Conservation (phyloP, 2,797 vertebrate genomes). For the Halcyon leucocephala region DNA sequence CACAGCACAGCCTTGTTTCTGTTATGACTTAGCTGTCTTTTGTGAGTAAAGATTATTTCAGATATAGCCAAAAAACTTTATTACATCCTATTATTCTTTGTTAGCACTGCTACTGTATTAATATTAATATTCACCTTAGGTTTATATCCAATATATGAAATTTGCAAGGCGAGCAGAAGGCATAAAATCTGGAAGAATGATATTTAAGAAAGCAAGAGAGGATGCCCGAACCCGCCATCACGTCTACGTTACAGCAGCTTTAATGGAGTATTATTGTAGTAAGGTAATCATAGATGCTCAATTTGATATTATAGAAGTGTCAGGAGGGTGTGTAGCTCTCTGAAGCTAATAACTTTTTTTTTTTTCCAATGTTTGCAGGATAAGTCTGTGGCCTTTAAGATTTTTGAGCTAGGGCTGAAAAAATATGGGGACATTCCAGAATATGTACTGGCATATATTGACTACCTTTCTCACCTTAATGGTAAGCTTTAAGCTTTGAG, state of each 20-base stretch:
- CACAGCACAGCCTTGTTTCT: not conserved
- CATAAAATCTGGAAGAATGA: constrained; percentile 95
- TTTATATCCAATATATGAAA: constrained; percentile 99
- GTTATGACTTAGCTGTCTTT: not conserved
- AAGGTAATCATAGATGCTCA: constrained; percentile 81
- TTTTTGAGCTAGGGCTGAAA: constrained; percentile 98
- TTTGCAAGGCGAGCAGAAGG: constrained; percentile 98
- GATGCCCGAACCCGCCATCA: constrained; percentile 95
- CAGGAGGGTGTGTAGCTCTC: not conserved
- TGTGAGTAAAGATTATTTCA: not conserved
- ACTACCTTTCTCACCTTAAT: constrained; percentile 98
- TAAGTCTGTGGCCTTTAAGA: constrained; percentile 99
- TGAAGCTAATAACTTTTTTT: not conserved
- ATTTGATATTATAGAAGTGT: not conserved
- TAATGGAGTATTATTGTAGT: constrained; percentile 99
- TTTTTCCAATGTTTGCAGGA: constrained; percentile 81
- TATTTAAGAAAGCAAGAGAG: constrained; percentile 98
- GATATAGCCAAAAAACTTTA: not conserved
- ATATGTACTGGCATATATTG: constrained; percentile 98
- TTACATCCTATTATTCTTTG: not conserved
- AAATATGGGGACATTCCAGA: constrained; percentile 99
- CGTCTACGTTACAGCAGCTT: constrained; percentile 96
- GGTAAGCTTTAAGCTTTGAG: constrained; percentile 80
- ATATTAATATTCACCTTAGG: constrained; percentile 73
- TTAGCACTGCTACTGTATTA: not conserved